A percentile compares a stretch with the other conserved stretches of the same genome.
Conservation (phyloP, 2,888 invertebrate genomes). For the Drosophila subsilvestris region DNA sequence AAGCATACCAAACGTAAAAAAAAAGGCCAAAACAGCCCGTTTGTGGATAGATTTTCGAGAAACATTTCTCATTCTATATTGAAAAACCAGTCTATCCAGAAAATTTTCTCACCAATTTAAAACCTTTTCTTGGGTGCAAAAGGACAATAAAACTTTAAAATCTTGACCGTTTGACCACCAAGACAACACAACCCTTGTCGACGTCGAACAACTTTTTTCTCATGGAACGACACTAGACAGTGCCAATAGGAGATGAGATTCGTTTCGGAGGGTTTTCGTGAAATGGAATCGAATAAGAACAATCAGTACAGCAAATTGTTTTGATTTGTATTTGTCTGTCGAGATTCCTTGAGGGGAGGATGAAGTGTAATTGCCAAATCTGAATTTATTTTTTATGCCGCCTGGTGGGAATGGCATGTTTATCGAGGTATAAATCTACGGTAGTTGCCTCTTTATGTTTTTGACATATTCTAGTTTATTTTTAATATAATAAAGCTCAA, state of each 20-base stretch:
- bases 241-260: neutral
- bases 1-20: neutral
- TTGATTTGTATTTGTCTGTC: neutral
- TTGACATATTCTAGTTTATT: too few species aligned
- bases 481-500: too few species aligned
- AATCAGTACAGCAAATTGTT: neutral
- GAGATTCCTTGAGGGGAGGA: too few species aligned
- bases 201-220: neutral
- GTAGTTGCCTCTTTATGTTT: too few species aligned
- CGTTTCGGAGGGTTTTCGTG: neutral
- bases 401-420: too few species aligned
- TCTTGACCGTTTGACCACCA: constrained; percentile 46
- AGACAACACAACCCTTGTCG: constrained; percentile 52
- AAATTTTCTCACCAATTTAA: constrained; percentile 60
- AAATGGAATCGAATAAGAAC: neutral
- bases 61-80: constrained; percentile 3
- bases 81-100: constrained; percentile 63
- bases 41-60: constrained; percentile 30
- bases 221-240: neutral
- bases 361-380: too few species aligned
- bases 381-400: too few species aligned
- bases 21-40: constrained; percentile 57
- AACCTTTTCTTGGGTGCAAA: constrained; percentile 56
- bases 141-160: constrained; percentile 41
- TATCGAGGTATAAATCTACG: too few species aligned